Evolutionary conservation across 2,797 vertebrate species (phyloP).

Genomic region (Leptoclinus maculatus): DNA sequence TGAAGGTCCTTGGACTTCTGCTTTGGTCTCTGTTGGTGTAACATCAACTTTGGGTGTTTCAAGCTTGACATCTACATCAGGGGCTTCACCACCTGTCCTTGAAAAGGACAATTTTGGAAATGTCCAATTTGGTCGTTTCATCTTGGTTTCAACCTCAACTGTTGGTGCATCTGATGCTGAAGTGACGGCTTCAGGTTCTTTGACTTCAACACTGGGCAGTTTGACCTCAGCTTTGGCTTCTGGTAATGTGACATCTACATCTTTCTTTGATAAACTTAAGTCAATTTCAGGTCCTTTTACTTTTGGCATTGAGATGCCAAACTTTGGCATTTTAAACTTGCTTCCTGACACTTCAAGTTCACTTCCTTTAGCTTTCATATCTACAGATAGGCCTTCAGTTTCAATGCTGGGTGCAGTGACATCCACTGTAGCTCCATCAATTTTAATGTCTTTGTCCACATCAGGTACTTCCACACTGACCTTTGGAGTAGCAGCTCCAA

Average conservation of each 20-base stretch:
- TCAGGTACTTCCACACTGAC: constrained; percentile 29
- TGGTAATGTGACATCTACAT: constrained; percentile 38
- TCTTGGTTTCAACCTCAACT: constrained; percentile 34
- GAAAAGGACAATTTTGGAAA: constrained; percentile 36
- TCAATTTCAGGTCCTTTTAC: constrained; percentile 41
- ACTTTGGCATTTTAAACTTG: constrained; percentile 80
- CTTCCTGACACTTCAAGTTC: constrained; percentile 29
- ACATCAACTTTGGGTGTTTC: constrained; percentile 52
- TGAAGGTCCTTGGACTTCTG: constrained; percentile 38
- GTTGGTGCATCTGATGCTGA: constrained; percentile 37
- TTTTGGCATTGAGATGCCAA: constrained; percentile 29
- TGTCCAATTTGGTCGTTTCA: constrained; percentile 54
- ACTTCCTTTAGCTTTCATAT: constrained; percentile 24
- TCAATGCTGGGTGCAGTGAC: not conserved
- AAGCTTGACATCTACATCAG: constrained; percentile 45
- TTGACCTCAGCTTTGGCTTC: constrained; percentile 25
- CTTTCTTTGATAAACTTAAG: constrained; percentile 42
- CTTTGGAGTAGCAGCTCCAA: constrained; percentile 31
- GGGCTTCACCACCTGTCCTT: not conserved
- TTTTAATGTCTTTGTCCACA: constrained; percentile 9
- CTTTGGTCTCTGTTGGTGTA: constrained; percentile 43
- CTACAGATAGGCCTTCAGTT: not conserved
- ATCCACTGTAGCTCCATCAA: not conserved
- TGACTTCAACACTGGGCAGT: constrained; percentile 27
- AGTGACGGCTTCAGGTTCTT: constrained; percentile 12